Evolutionary conservation across 2,888 invertebrate species (phyloP).

Genomic region (Lasioglossum zephyrum): DNA sequence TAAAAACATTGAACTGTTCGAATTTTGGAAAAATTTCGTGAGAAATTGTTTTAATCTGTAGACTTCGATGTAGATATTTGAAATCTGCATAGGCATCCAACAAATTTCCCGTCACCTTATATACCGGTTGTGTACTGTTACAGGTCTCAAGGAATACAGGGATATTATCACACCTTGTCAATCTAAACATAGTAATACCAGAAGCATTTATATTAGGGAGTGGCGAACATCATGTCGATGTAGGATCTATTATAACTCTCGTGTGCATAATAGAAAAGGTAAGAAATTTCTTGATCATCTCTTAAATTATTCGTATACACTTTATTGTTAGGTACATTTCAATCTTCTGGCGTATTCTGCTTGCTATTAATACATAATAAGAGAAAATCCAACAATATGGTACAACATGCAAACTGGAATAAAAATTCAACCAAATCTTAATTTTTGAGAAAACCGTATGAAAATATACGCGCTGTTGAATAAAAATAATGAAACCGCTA

Average conservation of each 20-base stretch:
- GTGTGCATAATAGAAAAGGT: constrained; percentile 97
- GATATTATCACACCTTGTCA: constrained; percentile 94
- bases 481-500: too few species aligned
- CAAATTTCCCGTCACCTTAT: not conserved
- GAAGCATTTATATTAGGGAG: constrained; percentile 94
- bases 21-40: not conserved
- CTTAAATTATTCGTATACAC: not conserved
- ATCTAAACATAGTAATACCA: constrained; percentile 94
- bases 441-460: too few species aligned
- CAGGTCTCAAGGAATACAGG: constrained; percentile 94
- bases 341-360: not conserved
- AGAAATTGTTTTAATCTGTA: not conserved
- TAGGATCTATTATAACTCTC: constrained; percentile 94
- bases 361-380: not conserved
- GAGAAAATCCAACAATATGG: too few species aligned
- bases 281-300: constrained; percentile 74
- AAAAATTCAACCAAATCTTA: too few species aligned
- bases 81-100: not conserved
- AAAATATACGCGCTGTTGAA: too few species aligned
- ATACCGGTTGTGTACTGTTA: constrained; percentile 38
- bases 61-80: not conserved
- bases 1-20: not conserved
- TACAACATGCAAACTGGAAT: too few species aligned
- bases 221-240: constrained; percentile 95
- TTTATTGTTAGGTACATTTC: not conserved